Conservation (phyloP, 2,797 vertebrate species). For the Mionectes olivaceus region DNA sequence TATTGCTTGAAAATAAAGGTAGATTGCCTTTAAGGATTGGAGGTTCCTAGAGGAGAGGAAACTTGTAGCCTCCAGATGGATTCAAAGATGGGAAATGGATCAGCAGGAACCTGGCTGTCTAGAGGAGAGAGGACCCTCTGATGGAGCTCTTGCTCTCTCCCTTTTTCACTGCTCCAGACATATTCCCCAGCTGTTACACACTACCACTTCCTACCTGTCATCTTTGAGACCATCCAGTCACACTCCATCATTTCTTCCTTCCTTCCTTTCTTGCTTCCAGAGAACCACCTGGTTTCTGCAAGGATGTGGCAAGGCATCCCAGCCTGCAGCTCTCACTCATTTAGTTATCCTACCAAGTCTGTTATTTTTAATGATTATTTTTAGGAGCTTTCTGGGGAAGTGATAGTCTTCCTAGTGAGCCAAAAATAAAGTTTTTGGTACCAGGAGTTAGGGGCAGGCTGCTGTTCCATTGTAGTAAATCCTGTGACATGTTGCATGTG, state of each 20-base stretch:
- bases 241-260: not conserved
- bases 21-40: not conserved
- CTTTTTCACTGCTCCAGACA: not conserved
- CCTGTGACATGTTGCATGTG: constrained; percentile 70
- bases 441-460: constrained; percentile 5
- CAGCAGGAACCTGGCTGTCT: not conserved
- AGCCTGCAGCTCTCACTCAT: constrained; percentile 22
- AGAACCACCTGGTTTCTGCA: not conserved
- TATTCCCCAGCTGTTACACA: not conserved
- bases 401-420: constrained; percentile 46
- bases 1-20: not conserved
- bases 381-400: constrained; percentile 54
- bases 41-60: not conserved
- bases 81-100: not conserved
- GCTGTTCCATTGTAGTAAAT: constrained; percentile 27
- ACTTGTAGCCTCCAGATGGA: not conserved
- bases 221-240: not conserved
- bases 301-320: not conserved
- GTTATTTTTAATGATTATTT: constrained; percentile 43
- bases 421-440: constrained; percentile 7
- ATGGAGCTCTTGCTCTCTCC: not conserved
- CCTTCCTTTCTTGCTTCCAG: not conserved
- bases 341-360: constrained; percentile 15
- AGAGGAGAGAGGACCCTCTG: not conserved
- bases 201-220: not conserved